Evolutionary conservation across 1,140 invertebrate species (phyloP).

Genomic region (Tetragonula clypearis): DNA sequence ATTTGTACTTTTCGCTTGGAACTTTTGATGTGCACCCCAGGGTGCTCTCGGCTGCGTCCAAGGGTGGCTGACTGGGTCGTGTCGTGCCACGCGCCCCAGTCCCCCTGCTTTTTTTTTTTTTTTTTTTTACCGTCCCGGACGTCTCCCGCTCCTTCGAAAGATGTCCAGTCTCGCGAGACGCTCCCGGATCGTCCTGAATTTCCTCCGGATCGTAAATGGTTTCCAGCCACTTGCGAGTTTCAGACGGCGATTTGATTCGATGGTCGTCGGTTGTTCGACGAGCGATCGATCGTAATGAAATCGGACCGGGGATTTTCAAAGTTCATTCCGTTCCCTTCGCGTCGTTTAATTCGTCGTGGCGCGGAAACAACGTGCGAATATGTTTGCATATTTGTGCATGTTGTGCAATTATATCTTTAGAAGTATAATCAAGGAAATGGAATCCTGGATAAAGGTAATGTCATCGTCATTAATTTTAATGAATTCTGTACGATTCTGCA

Average conservation of each 20-base stretch:
- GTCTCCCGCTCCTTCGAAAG: neutral
- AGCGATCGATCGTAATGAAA: neutral
- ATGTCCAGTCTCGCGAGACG: neutral
- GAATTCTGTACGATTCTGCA: no score
- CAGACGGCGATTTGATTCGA: neutral
- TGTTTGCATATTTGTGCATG: no score
- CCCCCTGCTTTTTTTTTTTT: no score
- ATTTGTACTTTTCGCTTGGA: constrained; percentile 64
- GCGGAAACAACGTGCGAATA: no score
- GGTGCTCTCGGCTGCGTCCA: constrained; percentile 48
- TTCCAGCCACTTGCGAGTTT: neutral
- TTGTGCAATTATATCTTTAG: no score
- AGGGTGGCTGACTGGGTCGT: constrained; percentile 8
- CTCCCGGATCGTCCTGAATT: neutral
- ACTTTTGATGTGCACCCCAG: constrained; percentile 64
- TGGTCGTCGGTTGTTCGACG: neutral
- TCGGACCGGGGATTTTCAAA: neutral
- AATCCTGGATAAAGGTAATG: no score
- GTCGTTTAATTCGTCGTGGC: neutral
- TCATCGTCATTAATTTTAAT: no score
- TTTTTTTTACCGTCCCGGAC: neutral
- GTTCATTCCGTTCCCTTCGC: neutral
- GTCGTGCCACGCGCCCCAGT: constrained; percentile 8
- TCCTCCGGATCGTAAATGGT: neutral
- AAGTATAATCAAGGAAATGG: no score